phyloP scores from a whole-genome alignment of 2,797 vertebrate genomes.

The Ceyx erithaca region DNA sequence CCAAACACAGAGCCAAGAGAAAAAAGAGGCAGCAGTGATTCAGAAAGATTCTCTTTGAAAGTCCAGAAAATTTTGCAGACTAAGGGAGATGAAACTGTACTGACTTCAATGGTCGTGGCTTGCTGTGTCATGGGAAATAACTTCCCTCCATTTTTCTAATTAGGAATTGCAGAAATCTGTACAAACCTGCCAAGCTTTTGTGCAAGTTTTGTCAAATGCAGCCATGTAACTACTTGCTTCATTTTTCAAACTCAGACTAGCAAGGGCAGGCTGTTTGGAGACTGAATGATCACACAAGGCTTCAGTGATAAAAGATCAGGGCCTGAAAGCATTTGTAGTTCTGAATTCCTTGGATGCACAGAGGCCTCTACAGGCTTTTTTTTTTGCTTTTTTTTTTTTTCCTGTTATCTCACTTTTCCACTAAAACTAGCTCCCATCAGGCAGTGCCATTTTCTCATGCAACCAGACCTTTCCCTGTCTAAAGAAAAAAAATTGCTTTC shows the following conservation, averaged over 20 bases:
- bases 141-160: conserved; percentile 8
- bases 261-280: conserved; percentile 34
- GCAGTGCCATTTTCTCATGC: conserved; percentile 25
- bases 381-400: background rate
- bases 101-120: background rate
- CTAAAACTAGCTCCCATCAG: conserved; percentile 48
- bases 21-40: background rate
- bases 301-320: conserved; percentile 63
- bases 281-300: conserved; percentile 51
- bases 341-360: background rate
- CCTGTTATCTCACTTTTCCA: conserved; percentile 57
- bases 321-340: conserved; percentile 41
- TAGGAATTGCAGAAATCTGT: conserved; percentile 20
- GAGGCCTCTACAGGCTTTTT: conserved; percentile 16
- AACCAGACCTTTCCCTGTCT: conserved; percentile 28
- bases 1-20: background rate
- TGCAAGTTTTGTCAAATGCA: background rate
- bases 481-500: background rate
- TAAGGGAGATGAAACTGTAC: background rate
- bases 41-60: background rate
- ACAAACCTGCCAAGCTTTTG: background rate
- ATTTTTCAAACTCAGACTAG: conserved; percentile 44
- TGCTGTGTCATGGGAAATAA: background rate
- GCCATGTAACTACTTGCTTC: background rate
- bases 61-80: background rate